Evolutionary conservation across 2,797 vertebrate species (phyloP), one percentile per base, ranked within the genome.

Genomic region (Discoglossus pictus): DNA sequence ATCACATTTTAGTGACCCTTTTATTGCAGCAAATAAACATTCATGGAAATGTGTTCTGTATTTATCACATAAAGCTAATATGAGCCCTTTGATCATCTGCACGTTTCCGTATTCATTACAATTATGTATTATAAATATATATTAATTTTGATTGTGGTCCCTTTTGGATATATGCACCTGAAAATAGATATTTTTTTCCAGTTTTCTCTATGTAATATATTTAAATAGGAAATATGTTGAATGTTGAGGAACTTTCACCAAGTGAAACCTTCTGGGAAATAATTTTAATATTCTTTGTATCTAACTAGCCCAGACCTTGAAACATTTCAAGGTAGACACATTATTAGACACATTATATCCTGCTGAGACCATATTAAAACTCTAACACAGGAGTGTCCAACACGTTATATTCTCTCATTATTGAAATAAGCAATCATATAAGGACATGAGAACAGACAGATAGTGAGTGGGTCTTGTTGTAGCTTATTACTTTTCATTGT

Each of bases 381-480:
- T 44, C 20, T 66, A 66, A 38, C 67, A 64, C 51, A 58, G 43
- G 59, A 59, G 52, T 71, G 61, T 65, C 68, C 61, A 38, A 50
- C 36, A 59, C 38, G 65, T 65, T 59, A 65, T 65, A 64, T 52
- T 59, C 38, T 51, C 61, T 71, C 53, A 65, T 71, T 64, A 71
- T 44, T 65, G 46, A 65, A 58, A 71, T 71, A 65, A 71, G 53
- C 38, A 65, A 70, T 64, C 53, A 58, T 71, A 58, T 65, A 52
- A 71, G 46, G 38, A 44, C 15, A 51, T 52, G 59, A 71, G 36
- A 64, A 51, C 61, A 59, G 38, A 23, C 53, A 64, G 40, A 38
- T 13, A 36, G 31, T 51, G 53, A 38, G 38, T 21, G 46, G 34
- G 21, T 15, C 12, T 36, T 34, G 18, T 42, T 62, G 16, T 47